Conservation (phyloP, 2,113 vertebrate genomes). For the Ancistrus triradiatus region DNA sequence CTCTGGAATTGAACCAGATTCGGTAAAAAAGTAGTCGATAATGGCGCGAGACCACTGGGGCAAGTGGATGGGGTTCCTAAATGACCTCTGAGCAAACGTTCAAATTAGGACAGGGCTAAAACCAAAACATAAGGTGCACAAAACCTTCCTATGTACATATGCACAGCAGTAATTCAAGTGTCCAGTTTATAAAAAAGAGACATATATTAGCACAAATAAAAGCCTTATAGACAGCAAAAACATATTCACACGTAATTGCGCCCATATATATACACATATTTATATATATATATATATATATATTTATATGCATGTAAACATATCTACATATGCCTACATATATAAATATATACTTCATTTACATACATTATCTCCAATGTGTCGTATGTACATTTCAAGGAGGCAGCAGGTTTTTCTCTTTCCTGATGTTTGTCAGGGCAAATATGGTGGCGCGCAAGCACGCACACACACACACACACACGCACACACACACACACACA, state of each 20-base stretch:
- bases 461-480: conserved; percentile 9
- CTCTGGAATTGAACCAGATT: too few relatives aligned
- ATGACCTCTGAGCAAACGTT: too few relatives aligned
- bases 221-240: conserved; percentile 78
- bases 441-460: conserved; percentile 51
- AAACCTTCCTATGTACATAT: conserved; percentile 89
- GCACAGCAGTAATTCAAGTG: conserved; percentile 95
- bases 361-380: conserved; percentile 66
- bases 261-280: conserved; percentile 61
- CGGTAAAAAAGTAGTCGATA: too few relatives aligned
- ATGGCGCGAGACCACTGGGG: too few relatives aligned
- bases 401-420: conserved; percentile 60
- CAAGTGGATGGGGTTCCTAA: too few relatives aligned
- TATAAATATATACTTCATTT: conserved; percentile 77
- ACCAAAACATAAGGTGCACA: conserved; percentile 84
- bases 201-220: conserved; percentile 58
- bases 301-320: conserved; percentile 68
- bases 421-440: conserved; percentile 55
- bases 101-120: conserved; percentile 72
- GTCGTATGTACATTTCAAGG: conserved; percentile 77
- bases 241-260: conserved; percentile 73
- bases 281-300: too few relatives aligned
- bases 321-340: too few relatives aligned
- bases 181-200: conserved; percentile 82
- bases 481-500: conserved; percentile 14